These are phyloP conservation scores for Mormoops blainvillei DNA, from an alignment of 2,113 vertebrate genomes.

Conservation along the genomic window DNA sequence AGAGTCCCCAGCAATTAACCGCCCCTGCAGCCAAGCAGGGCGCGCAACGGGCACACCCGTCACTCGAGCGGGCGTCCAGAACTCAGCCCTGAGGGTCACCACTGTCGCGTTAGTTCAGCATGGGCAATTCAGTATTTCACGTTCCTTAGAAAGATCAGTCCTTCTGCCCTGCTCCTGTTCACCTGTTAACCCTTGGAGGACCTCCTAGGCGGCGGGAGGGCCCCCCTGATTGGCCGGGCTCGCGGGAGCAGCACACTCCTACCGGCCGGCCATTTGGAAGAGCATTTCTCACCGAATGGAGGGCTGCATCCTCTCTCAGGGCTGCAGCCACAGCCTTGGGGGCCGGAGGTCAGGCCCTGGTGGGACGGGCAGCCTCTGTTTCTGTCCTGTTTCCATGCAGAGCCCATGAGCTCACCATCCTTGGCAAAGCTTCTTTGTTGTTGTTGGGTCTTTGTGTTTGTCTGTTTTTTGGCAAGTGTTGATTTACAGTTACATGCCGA, in stretches of 20 bases:
- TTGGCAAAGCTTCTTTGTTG: not conserved
- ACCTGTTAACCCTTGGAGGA: not conserved
- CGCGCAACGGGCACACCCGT: conserved; percentile 43
- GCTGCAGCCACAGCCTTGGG: not conserved
- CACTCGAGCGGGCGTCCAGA: conserved; percentile 3
- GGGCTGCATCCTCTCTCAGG: not conserved
- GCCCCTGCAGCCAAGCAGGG: not conserved
- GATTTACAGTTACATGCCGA: not conserved
- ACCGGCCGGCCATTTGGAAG: not conserved
- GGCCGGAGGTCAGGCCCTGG: not conserved
- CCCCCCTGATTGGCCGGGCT: not conserved
- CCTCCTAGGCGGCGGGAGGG: not conserved
- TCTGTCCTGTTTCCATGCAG: not conserved
- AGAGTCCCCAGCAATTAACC: not conserved
- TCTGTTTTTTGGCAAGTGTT: not conserved
- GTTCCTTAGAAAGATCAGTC: conserved; percentile 43
- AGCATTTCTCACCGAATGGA: not conserved
- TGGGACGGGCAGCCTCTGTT: not conserved
- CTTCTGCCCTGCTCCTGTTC: not conserved
- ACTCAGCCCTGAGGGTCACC: conserved; percentile 18
- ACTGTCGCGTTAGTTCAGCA: conserved; percentile 33
- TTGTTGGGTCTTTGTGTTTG: not conserved
- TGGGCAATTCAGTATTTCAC: conserved; percentile 23
- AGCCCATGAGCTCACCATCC: not conserved
- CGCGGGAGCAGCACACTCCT: not conserved